Conservation (phyloP, 1,140 invertebrate genomes). For the Goniozus legneri region DNA sequence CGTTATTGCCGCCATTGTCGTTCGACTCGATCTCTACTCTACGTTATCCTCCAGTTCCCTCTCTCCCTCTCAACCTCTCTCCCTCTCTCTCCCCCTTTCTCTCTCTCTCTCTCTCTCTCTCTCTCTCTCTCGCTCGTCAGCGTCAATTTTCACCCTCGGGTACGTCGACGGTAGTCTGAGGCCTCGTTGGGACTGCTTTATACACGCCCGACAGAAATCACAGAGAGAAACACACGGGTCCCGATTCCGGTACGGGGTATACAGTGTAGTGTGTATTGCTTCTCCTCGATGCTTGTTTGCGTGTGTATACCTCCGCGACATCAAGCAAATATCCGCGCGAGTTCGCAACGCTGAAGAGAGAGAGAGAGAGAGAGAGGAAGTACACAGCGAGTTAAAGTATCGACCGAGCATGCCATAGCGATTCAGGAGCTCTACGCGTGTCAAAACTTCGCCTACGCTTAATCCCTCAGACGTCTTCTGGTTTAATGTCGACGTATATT, state of each 20-base stretch:
- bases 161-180: neutral
- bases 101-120: too few relatives aligned
- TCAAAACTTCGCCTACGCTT: too few relatives aligned
- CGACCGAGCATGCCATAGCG: too few relatives aligned
- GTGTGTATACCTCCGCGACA: slow-evolving; percentile 9
- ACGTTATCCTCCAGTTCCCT: neutral
- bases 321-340: slow-evolving; percentile 8
- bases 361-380: neutral
- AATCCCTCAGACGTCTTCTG: too few relatives aligned
- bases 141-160: too few relatives aligned
- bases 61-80: neutral
- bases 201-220: neutral
- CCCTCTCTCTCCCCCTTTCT: neutral
- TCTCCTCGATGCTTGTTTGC: neutral
- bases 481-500: too few relatives aligned
- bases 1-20: slow-evolving; percentile 23
- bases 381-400: too few relatives aligned
- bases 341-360: neutral
- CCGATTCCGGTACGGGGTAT: neutral
- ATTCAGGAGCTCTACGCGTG: too few relatives aligned
- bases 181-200: neutral
- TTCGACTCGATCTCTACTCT: too few relatives aligned
- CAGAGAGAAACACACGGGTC: neutral
- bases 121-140: neutral
- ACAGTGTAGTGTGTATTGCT: slow-evolving; percentile 1